These are phyloP conservation scores for Drosophila subsilvestris DNA, from an alignment of 2,888 invertebrate genomes.

Conservation along the genomic window DNA sequence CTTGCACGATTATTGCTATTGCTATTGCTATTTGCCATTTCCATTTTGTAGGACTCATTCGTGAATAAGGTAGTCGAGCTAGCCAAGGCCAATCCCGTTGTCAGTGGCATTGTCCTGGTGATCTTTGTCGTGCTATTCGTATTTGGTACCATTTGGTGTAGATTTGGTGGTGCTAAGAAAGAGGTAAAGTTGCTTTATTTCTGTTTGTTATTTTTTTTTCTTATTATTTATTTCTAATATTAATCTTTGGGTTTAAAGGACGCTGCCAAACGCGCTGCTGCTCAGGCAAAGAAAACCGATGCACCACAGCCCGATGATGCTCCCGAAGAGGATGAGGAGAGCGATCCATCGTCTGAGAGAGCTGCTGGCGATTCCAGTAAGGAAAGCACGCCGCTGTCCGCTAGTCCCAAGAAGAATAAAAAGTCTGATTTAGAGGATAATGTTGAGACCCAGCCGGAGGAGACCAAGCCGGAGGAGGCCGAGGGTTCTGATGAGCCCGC, in stretches of 20 bases:
- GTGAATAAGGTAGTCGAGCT: conserved; percentile 90
- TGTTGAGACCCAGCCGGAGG: conserved; percentile 56
- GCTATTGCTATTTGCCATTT: conserved; percentile 57
- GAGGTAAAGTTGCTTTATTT: conserved; percentile 84
- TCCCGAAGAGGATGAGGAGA: conserved; percentile 62
- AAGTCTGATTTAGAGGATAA: conserved; percentile 84
- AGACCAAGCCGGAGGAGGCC: conserved; percentile 53
- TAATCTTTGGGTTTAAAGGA: conserved; percentile 75
- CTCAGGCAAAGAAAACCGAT: conserved; percentile 90
- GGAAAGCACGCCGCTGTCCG: conserved; percentile 54
- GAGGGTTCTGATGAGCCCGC: conserved; percentile 64
- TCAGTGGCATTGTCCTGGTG: conserved; percentile 94
- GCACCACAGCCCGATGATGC: conserved; percentile 86
- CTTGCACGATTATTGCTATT: conserved; percentile 47
- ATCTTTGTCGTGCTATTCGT: conserved; percentile 91
- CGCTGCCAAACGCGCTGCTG: conserved; percentile 83
- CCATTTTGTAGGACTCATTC: conserved; percentile 89
- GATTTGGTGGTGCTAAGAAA: conserved; percentile 70
- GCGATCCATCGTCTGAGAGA: conserved; percentile 38
- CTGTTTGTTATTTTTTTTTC: neutral
- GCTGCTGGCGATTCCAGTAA: conserved; percentile 54
- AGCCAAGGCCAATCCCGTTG: conserved; percentile 94
- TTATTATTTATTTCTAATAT: conserved; percentile 10
- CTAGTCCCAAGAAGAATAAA: conserved; percentile 82
- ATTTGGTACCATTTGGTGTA: conserved; percentile 85